phyloP scores from a whole-genome alignment of 2,113 vertebrate genomes.

The Hipposideros armiger region DNA sequence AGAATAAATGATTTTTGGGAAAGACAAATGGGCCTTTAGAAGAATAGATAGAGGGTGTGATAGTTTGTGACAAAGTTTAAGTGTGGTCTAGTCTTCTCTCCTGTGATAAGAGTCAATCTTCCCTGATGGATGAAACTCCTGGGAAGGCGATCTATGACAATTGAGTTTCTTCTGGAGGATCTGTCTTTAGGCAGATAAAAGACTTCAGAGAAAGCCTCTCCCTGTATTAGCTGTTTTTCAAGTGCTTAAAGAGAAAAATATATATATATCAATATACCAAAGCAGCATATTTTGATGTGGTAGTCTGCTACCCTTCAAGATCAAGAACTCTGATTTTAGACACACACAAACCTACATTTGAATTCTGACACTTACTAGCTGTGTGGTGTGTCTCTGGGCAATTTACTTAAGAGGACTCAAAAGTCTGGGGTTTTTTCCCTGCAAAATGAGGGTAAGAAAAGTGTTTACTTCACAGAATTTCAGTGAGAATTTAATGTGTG shows the following conservation, averaged over 20 bases:
- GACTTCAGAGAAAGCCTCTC: not conserved
- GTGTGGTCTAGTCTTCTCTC: not conserved
- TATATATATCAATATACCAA: not conserved
- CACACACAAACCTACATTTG: not conserved
- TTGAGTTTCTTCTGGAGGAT: not conserved
- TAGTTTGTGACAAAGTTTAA: not conserved
- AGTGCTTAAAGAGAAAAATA: not conserved
- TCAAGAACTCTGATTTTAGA: not conserved
- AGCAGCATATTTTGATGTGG: not conserved
- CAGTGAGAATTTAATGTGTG: not conserved
- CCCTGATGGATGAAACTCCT: not conserved
- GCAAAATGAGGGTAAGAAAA: not conserved
- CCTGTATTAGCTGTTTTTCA: not conserved
- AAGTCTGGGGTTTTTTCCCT: not conserved
- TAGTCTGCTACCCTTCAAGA: not conserved
- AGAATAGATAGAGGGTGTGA: not conserved
- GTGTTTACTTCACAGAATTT: not conserved
- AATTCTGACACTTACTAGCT: not conserved
- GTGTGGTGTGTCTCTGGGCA: not conserved
- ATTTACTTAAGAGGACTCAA: not conserved
- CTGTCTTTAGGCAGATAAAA: not conserved
- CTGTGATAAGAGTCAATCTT: not conserved
- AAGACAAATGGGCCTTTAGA: not conserved
- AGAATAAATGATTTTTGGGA: not conserved
- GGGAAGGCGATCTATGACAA: not conserved